phyloP scores from a whole-genome alignment of 2,888 invertebrate species.

The Agrochola circellaris region DNA sequence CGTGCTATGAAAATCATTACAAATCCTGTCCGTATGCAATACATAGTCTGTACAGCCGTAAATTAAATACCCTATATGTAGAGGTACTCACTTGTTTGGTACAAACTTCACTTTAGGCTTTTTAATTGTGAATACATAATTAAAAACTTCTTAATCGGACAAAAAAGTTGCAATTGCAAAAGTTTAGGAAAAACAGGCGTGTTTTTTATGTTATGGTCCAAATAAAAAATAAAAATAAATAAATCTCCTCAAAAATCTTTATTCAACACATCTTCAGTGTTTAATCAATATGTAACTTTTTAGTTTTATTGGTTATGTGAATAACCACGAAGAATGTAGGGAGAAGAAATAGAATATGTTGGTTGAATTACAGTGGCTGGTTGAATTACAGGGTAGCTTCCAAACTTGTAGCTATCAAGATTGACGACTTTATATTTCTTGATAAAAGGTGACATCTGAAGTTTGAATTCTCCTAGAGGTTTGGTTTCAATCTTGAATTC shows the following conservation, averaged over 20 bases:
- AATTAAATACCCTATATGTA: not conserved
- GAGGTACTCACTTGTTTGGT: not conserved
- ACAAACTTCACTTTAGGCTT: no score
- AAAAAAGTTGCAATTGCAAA: no score
- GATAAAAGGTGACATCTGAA: not conserved
- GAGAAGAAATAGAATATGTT: not conserved
- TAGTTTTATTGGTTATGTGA: slow-evolving; percentile 14
- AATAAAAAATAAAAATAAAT: not conserved
- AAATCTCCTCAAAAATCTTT: not conserved
- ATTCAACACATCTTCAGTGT: not conserved
- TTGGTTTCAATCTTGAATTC: not conserved
- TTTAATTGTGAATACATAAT: no score
- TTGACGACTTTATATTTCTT: slow-evolving; percentile 10
- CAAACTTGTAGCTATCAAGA: not conserved
- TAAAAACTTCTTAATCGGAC: no score
- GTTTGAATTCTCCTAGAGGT: not conserved
- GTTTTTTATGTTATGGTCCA: no score
- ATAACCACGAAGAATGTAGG: not conserved
- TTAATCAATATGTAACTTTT: not conserved
- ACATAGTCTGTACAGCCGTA: not conserved
- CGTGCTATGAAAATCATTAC: not conserved
- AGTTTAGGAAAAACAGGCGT: no score
- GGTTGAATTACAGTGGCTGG: not conserved
- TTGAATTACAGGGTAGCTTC: not conserved
- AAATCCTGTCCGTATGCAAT: not conserved